Evolutionary conservation across 2,888 invertebrate species (phyloP).

Genomic region (Ochlodes sylvanus): DNA sequence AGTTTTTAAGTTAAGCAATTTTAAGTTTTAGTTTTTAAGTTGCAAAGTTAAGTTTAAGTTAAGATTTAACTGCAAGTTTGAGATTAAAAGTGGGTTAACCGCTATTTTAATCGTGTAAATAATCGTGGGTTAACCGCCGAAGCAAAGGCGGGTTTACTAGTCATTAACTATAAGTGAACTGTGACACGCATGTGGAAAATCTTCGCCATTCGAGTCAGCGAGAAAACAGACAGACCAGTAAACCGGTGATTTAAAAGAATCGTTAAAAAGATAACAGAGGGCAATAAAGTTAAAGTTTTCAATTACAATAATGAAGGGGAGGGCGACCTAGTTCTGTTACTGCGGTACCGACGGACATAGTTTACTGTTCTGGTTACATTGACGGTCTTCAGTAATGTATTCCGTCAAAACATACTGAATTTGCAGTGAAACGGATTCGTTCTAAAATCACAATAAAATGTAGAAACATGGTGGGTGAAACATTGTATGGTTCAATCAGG

Average conservation of each 20-base stretch:
- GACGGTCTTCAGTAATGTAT: neutral
- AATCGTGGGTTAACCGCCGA: no score
- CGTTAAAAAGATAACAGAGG: constrained; percentile 25
- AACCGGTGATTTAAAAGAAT: constrained; percentile 27
- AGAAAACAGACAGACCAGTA: constrained; percentile 10
- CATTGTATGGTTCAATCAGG: neutral
- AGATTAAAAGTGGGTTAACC: no score
- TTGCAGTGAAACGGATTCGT: neutral
- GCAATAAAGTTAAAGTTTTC: constrained; percentile 36
- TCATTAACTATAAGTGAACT: no score
- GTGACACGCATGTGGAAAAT: no score
- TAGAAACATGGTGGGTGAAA: neutral
- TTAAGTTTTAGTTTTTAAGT: no score
- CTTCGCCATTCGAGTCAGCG: neutral
- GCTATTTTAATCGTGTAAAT: no score
- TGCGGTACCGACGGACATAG: neutral
- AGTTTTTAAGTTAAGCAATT: no score
- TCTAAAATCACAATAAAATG: neutral
- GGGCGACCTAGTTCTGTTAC: constrained; percentile 20
- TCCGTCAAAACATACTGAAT: neutral
- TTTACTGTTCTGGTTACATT: neutral
- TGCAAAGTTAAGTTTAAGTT: no score
- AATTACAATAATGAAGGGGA: constrained; percentile 38
- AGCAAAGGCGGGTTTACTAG: no score
- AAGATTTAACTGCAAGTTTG: no score